Base-by-base conservation (phyloP, 2,888 invertebrate genomes). In the Scaptomyza flava region DNA sequence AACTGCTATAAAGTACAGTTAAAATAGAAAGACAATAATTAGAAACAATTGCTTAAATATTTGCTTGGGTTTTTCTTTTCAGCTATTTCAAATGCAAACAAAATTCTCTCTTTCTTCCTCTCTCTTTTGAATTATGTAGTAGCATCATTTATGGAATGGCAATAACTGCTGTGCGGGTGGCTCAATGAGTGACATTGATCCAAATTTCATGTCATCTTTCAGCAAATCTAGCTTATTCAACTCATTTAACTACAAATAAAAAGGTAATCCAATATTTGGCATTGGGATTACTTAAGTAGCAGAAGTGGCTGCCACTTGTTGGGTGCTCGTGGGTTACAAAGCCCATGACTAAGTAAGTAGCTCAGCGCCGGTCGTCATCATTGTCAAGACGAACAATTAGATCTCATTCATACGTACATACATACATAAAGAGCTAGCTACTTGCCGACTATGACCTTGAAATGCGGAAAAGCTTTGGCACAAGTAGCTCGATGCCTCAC, bases 401-500 rank as follows among this genome's bases (percentile, higher is more conserved):
- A 86, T 82, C 81, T 78, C 81, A 82, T 82, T 82, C 86, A 82
- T 86, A 80, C 71, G 71, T 50, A 6, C 50, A 34, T 12, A 36
- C 36, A 23, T 50, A 34, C 6, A 50, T 61, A 69, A 76, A 82
- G 83, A 41, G 38, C 38, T 41, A 82, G 83, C 78, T 82, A 80
- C 81, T 82, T 85, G 85, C 45, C 46, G 85, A 42, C 48, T 82
- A 38, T 62, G 83, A 78, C 81, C 81, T 82, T 85, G 83, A 71
- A 66, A 70, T 65, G 62, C 72, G 78, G 78, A 76, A 69, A 71
- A 62, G 63, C 72, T 63, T 31, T 42, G 43, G 50, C 65, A 79
- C 54, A 72, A 79, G 74, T 68, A 68, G 71, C 72, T 64, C 64
- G 53, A 54, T 60, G 50, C 43, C 67, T 72, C 51, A 56, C 31